phyloP scores from a whole-genome alignment of 2,888 invertebrate species.

The Ophion ventricosus region DNA sequence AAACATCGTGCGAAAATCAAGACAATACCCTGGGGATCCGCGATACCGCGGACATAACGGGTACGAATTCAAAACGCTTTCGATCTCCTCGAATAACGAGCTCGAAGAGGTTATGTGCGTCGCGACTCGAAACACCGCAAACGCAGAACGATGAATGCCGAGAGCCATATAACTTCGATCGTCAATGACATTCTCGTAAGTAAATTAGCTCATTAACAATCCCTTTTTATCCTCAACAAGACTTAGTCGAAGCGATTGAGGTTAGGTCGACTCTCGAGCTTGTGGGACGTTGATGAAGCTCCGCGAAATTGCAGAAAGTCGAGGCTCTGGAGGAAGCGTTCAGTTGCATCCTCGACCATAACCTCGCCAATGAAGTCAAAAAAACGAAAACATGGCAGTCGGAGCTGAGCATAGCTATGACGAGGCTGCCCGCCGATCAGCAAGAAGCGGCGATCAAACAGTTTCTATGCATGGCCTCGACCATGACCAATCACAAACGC shows the following conservation, averaged over 20 bases:
- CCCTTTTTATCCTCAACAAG: neutral
- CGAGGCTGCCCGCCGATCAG: constrained; percentile 88
- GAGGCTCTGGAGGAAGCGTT: constrained; percentile 95
- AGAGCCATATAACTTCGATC: constrained; percentile 87
- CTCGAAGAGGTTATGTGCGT: constrained; percentile 18
- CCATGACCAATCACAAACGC: constrained; percentile 89
- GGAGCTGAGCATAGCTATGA: constrained; percentile 88
- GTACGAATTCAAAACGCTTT: neutral
- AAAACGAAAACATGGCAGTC: constrained; percentile 88
- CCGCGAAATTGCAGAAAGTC: constrained; percentile 86
- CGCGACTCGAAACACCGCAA: neutral
- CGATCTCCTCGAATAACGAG: neutral
- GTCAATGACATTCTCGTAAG: constrained; percentile 88
- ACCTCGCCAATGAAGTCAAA: constrained; percentile 88
- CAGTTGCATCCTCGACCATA: constrained; percentile 93
- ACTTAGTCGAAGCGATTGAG: neutral
- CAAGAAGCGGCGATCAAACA: constrained; percentile 91
- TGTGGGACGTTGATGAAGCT: neutral
- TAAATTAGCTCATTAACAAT: constrained; percentile 53
- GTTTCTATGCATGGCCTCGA: constrained; percentile 89
- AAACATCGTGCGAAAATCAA: neutral
- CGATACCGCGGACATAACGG: neutral
- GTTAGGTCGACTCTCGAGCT: neutral
- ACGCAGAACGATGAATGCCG: constrained; percentile 84
- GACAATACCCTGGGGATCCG: neutral